Evolutionary conservation across 2,888 invertebrate species (phyloP).

Genomic region (Archips crataeganus): DNA sequence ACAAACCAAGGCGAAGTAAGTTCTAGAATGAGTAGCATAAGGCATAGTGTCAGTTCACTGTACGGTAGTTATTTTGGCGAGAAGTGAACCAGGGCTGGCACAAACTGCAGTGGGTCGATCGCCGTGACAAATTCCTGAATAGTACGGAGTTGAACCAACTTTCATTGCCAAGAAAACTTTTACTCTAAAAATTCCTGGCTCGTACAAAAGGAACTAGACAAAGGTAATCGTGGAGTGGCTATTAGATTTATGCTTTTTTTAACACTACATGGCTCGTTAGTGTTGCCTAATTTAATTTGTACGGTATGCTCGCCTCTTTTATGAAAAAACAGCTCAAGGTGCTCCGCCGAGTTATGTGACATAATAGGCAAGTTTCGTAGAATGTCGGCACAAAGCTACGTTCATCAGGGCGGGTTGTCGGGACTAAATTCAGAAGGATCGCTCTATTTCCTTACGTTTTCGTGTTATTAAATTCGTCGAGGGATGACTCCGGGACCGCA

Average conservation of each 20-base stretch:
- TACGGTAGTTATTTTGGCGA: slow-evolving; percentile 21
- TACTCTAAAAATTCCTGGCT: slow-evolving; percentile 38
- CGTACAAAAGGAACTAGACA: slow-evolving; percentile 16
- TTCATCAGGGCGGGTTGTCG: slow-evolving; percentile 25
- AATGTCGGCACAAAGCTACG: slow-evolving; percentile 22
- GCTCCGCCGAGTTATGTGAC: slow-evolving; percentile 16
- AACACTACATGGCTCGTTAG: slow-evolving; percentile 18
- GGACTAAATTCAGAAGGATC: slow-evolving; percentile 36
- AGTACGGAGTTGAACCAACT: slow-evolving; percentile 54
- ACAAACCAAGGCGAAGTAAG: slow-evolving; percentile 1
- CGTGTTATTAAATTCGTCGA: slow-evolving; percentile 38
- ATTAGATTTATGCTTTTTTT: background rate
- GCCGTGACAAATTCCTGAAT: slow-evolving; percentile 65
- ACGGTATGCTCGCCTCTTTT: background rate
- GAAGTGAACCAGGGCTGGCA: slow-evolving; percentile 31
- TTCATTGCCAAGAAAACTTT: slow-evolving; percentile 44
- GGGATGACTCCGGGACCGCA: slow-evolving; percentile 31
- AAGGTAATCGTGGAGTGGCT: slow-evolving; percentile 15
- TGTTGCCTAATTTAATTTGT: slow-evolving; percentile 15
- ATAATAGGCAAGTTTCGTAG: slow-evolving; percentile 5
- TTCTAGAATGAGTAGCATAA: slow-evolving; percentile 11
- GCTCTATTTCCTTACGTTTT: slow-evolving; percentile 37
- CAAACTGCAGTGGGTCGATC: slow-evolving; percentile 42
- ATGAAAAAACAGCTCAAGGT: slow-evolving; percentile 18
- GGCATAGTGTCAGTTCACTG: slow-evolving; percentile 11